Evolutionary conservation across 1,140 invertebrate species (phyloP).

Genomic region (Saccostrea echinata): DNA sequence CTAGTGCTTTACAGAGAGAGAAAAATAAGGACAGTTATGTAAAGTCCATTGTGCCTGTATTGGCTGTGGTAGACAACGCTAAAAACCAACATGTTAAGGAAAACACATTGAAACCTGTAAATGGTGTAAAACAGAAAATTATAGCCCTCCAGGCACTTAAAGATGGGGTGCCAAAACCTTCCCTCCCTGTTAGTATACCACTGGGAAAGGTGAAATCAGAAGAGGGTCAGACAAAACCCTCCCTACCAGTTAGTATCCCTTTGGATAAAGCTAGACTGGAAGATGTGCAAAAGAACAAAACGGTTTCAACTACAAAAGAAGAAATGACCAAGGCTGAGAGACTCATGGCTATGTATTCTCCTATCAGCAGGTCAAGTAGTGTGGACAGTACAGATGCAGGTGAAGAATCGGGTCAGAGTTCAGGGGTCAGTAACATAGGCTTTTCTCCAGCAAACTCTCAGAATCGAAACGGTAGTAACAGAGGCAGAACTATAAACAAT

Average conservation of each 20-base stretch:
- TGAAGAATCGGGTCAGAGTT: constrained; percentile 42
- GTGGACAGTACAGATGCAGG: constrained; percentile 81
- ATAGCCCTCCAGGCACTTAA: constrained; percentile 1
- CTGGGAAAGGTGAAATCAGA: neutral
- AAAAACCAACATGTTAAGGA: constrained; percentile 20
- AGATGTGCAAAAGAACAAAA: constrained; percentile 46
- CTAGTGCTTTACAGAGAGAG: constrained; percentile 46
- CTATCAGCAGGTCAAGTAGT: constrained; percentile 86
- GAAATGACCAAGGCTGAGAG: constrained; percentile 11
- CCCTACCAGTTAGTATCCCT: constrained; percentile 56
- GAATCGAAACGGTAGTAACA: neutral
- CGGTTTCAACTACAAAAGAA: neutral
- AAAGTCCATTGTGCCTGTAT: constrained; percentile 10
- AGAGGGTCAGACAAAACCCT: constrained; percentile 27
- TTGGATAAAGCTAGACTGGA: constrained; percentile 52
- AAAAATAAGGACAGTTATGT: constrained; percentile 38
- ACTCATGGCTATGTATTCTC: constrained; percentile 82
- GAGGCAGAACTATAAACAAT: constrained; percentile 43
- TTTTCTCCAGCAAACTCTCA: neutral
- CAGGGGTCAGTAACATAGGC: neutral
- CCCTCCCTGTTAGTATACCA: constrained; percentile 20
- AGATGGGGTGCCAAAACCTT: constrained; percentile 14
- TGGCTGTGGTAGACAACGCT: constrained; percentile 5
- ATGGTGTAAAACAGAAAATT: constrained; percentile 32
- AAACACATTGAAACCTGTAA: neutral